Evolutionary conservation across 1,140 invertebrate species (phyloP).

Genomic region (Solenopsis fugax): DNA sequence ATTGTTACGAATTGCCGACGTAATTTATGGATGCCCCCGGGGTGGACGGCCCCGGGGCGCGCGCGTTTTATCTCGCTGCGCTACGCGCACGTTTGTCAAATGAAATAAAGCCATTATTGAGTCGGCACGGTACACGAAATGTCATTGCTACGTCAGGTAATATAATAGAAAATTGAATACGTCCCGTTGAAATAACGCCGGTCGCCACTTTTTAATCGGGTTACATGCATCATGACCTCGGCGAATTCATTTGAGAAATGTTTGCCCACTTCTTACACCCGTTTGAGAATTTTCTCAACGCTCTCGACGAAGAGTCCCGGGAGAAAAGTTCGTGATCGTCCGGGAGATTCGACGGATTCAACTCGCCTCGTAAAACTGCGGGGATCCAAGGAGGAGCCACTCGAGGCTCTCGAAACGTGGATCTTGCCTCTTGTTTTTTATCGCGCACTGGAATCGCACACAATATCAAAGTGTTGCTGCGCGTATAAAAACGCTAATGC

Average conservation of each 20-base stretch:
- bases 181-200: background rate
- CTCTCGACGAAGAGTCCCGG: background rate
- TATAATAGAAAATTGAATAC: background rate
- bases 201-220: background rate
- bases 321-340: constrained; percentile 6
- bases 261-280: too few species aligned
- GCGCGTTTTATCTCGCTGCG: constrained; percentile 23
- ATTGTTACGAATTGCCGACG: constrained; percentile 77
- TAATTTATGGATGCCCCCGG: constrained; percentile 71
- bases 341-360: background rate
- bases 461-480: constrained; percentile 26
- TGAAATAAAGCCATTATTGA: constrained; percentile 49
- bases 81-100: constrained; percentile 34
- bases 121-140: constrained; percentile 6
- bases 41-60: constrained; percentile 67
- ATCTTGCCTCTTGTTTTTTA: constrained; percentile 23
- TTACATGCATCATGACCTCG: background rate
- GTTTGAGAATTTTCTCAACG: background rate
- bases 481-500: constrained; percentile 41
- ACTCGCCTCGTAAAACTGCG: background rate
- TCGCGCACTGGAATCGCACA: background rate
- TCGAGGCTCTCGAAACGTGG: background rate
- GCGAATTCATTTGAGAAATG: background rate
- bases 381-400: background rate
- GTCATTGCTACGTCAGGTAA: constrained; percentile 14